Percentiles rank a stretch among this genome's conserved stretches.
These are phyloP conservation scores for Lasioglossum marginatum DNA, from an alignment of 2,888 invertebrate genomes.

Conservation along the genomic window DNA sequence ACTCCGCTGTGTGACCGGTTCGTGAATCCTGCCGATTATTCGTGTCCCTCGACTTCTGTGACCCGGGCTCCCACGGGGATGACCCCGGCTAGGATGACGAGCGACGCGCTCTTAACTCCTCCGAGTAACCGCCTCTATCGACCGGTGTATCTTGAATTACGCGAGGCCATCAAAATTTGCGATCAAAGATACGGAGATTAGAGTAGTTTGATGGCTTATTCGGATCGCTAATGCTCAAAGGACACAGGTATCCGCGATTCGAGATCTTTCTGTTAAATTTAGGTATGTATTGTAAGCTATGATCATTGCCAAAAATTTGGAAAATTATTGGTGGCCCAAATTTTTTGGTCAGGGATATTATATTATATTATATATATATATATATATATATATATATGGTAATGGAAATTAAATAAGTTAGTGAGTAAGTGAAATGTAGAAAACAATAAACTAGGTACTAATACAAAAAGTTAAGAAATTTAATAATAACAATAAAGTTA, in stretches of 20 bases:
- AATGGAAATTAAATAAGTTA: too few relatives aligned
- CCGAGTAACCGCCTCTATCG: slow-evolving; percentile 65
- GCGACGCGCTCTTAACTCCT: slow-evolving; percentile 53
- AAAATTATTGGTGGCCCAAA: too few relatives aligned
- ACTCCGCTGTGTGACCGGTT: slow-evolving; percentile 38
- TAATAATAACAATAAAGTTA: too few relatives aligned
- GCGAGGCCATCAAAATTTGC: slow-evolving; percentile 12
- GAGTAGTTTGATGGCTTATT: slow-evolving; percentile 45
- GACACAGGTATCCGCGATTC: not conserved
- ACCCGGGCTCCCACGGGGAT: slow-evolving; percentile 80
- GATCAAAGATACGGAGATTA: slow-evolving; percentile 48
- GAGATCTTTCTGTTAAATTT: not conserved
- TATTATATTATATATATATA: too few relatives aligned
- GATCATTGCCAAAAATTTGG: too few relatives aligned
- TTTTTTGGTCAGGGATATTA: too few relatives aligned
- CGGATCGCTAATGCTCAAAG: not conserved
- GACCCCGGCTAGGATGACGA: slow-evolving; percentile 73
- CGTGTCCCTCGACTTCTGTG: slow-evolving; percentile 75
- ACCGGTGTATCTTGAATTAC: slow-evolving; percentile 48
- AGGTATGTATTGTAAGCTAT: too few relatives aligned
- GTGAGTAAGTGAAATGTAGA: too few relatives aligned
- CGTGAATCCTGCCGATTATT: slow-evolving; percentile 67
- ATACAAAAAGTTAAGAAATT: too few relatives aligned
- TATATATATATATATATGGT: too few relatives aligned
- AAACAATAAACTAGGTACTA: too few relatives aligned